Evolutionary conservation across 2,113 vertebrate genomes (phyloP), one percentile per base, ranked within the genome.

Genomic region (Glaucomys volans): DNA sequence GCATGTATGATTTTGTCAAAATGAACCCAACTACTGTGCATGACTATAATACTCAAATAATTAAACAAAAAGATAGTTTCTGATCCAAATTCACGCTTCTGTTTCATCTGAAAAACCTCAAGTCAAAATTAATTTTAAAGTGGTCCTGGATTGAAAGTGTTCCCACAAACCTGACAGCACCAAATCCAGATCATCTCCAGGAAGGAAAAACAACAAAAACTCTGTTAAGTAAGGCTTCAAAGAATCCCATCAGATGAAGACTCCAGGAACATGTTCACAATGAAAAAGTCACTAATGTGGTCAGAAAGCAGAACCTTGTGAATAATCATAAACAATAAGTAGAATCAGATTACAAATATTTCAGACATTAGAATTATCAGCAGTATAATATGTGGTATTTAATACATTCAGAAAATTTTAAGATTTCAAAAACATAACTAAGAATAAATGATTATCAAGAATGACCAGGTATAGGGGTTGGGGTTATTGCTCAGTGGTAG

Each of bases 321-420:
- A 83, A 22, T 83, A 18, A 47, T 47, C 2, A 67, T 47, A 82
- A 91, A 64, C 3, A 10, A 79, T 35, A 52, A 75, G 22, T 42
- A 90, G 84, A 86, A 54, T 71, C 32, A 87, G 69, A 37, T 11
- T 35, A 64, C 40, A 47, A 42, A 83, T 8, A n/a, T 64, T 72
- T 83, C 28, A 64, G 47, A 62, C 69, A 22, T 42, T 44, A 7
- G 5, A 87, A 95, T 80, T 32, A 76, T 62, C 42, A 72, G 17
- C 14, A 57, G n/a, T 54, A n/a, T n/a, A 57, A 20, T 7, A 71
- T 77, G 6, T 59, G 28, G 47, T 66, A 75, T 42, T 79, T 90
- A 91, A 66, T 74, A 91, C 52, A 83, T 85, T 66, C 82, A 95
- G 42, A 90, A 95, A 95, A 93, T 84, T 26, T 24, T 82, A 83